These are phyloP conservation scores for Athene cunicularia DNA, from an alignment of 2,113 vertebrate genomes.

Conservation along the genomic window DNA sequence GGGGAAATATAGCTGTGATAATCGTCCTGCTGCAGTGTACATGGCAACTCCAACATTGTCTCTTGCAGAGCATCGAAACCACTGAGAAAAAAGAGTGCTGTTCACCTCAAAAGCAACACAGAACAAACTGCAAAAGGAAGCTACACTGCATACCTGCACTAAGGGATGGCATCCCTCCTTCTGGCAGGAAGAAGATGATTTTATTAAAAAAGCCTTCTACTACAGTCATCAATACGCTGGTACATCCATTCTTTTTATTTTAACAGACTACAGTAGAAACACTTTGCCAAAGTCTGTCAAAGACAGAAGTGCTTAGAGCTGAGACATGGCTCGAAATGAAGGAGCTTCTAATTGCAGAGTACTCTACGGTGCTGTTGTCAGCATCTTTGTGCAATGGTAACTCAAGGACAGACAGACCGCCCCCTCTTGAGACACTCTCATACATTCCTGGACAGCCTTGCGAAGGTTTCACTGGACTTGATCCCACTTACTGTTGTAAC, in stretches of 20 bases:
- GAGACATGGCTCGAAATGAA: neutral
- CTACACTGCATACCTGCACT: neutral
- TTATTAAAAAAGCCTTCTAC: neutral
- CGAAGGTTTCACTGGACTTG: neutral
- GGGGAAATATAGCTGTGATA: conserved; percentile 57
- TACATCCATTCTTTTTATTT: neutral
- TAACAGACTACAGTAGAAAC: neutral
- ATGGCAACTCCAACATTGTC: neutral
- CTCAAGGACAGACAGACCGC: neutral
- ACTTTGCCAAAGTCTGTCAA: neutral
- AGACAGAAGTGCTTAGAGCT: neutral
- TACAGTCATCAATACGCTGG: neutral
- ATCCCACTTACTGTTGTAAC: neutral
- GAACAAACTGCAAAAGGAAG: neutral
- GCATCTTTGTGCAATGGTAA: neutral
- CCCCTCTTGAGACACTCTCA: neutral
- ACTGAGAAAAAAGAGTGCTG: neutral
- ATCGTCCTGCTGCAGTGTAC: conserved; percentile 37
- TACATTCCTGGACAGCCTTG: neutral
- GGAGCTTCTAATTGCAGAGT: neutral
- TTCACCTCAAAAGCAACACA: neutral
- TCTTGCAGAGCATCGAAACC: neutral
- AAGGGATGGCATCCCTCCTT: neutral
- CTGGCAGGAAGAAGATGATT: neutral
- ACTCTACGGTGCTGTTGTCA: neutral